Evolutionary conservation across 2,113 vertebrate species (phyloP).

Genomic region (Garra rufa): DNA sequence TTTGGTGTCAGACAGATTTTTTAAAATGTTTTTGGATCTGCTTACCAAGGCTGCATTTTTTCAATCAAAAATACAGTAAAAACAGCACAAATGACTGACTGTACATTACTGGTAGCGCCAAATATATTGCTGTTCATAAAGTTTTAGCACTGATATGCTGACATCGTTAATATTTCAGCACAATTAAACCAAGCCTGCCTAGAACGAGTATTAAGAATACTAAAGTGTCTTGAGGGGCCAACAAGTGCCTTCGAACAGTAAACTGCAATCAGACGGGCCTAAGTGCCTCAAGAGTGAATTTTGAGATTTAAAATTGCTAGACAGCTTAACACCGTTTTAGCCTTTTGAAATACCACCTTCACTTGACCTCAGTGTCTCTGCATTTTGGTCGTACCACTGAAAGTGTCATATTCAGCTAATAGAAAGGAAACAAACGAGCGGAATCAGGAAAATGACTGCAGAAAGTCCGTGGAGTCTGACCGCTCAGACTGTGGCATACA

Average conservation of each 20-base stretch:
- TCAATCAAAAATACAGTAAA: neutral
- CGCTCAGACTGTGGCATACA: slow-evolving; percentile 54
- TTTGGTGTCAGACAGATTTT: neutral
- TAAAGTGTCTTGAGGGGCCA: neutral
- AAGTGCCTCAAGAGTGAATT: neutral
- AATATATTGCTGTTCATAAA: neutral
- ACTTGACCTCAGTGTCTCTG: slow-evolving; percentile 19
- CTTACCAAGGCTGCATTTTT: neutral
- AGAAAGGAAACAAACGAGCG: neutral
- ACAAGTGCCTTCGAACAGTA: neutral
- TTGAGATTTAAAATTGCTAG: neutral
- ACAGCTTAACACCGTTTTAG: neutral
- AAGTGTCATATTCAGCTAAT: neutral
- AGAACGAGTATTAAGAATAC: neutral
- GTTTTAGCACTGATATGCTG: neutral
- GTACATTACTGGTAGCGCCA: neutral
- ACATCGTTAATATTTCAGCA: neutral
- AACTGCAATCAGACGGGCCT: slow-evolving; percentile 16
- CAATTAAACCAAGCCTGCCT: neutral
- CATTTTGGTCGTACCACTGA: neutral
- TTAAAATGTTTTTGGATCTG: neutral
- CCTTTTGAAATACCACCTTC: neutral
- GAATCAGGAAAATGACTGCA: slow-evolving; percentile 1
- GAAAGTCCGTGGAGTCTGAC: neutral
- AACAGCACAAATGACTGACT: neutral